Conservation (phyloP, 2,113 vertebrate species). For the Chionomys nivalis region DNA sequence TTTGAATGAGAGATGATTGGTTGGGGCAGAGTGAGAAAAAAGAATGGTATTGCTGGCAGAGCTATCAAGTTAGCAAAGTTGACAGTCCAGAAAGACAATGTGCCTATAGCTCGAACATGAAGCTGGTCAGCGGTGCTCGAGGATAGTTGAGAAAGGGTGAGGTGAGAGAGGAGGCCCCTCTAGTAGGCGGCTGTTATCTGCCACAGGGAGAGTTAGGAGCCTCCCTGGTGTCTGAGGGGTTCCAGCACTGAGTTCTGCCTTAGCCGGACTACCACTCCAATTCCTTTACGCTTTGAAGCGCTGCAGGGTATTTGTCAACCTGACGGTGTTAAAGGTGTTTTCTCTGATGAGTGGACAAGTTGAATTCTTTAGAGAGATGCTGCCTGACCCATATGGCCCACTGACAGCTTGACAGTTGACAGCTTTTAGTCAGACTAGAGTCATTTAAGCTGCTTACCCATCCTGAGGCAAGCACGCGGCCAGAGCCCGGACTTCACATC, state of each 20-base stretch:
- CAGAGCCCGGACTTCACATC: conserved; percentile 78
- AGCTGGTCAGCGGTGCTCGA: not conserved
- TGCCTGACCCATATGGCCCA: conserved; percentile 80
- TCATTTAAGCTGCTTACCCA: conserved; percentile 82
- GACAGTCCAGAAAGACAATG: not conserved
- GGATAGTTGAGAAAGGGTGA: not conserved
- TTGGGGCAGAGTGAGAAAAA: not conserved
- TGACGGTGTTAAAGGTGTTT: conserved; percentile 60
- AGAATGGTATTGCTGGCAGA: not conserved
- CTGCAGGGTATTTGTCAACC: conserved; percentile 68
- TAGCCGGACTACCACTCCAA: conserved; percentile 35
- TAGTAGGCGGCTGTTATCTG: conserved; percentile 55
- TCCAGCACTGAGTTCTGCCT: conserved; percentile 34
- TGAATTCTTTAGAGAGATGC: conserved; percentile 76
- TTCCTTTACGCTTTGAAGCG: conserved; percentile 50
- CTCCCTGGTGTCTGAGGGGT: conserved; percentile 43
- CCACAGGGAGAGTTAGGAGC: conserved; percentile 47
- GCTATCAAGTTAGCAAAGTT: not conserved
- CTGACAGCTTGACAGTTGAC: conserved; percentile 83
- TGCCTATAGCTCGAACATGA: not conserved
- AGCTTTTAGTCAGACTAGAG: conserved; percentile 80
- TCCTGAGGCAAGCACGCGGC: conserved; percentile 74
- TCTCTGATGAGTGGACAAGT: conserved; percentile 73
- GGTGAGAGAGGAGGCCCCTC: conserved; percentile 14
- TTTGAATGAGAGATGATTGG: not conserved